Evolutionary conservation across 2,113 vertebrate species (phyloP), one percentile per base, ranked within the genome.

Genomic region (Hipposideros armiger): DNA sequence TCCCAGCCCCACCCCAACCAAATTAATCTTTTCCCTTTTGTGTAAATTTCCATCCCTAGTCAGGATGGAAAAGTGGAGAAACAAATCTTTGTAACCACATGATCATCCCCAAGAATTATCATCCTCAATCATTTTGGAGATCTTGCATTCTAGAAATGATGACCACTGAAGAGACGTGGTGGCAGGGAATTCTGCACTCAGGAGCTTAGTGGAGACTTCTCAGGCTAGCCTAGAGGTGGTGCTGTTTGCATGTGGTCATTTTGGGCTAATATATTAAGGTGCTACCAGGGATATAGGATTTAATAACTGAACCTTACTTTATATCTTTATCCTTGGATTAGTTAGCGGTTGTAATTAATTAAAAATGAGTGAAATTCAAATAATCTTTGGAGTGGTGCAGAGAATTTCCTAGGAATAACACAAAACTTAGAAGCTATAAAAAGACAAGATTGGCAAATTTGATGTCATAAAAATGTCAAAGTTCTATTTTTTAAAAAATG

Each of bases 141-240:
- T 19, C 17, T 58, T 30, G 40, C 32, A 67, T 13, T 86, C 47
- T 50, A 58, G 28, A 50, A 77, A 73, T n/a, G 11, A 52, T 17
- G 16, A 42, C 56, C 13, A 0, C 50, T 26, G 7, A 2, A 22
- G 22, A 32, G 14, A 36, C 36, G 26, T 22, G 22, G 30, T 15
- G 14, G 42, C 45, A 0, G 2, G 3, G 16, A 42, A 56, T 84
- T 42, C 28, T 11, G 30, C 85, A 13, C 47, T 69, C 14, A 24
- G 58, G 36, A 2, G 2, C 47, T 28, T n/a, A 47, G 17, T 28
- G 42, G 3, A 56, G n/a, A 54, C n/a, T 82, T 94, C 66, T 74
- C 47, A 66, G n/a, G n/a, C 4, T 22, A n/a, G 66, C 95, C 95
- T 88, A 91, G 47, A 95, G 96, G 82, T 84, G 96, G 95, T 5